Conservation (phyloP, 2,113 vertebrate species). For the Zosterops japonicus region DNA sequence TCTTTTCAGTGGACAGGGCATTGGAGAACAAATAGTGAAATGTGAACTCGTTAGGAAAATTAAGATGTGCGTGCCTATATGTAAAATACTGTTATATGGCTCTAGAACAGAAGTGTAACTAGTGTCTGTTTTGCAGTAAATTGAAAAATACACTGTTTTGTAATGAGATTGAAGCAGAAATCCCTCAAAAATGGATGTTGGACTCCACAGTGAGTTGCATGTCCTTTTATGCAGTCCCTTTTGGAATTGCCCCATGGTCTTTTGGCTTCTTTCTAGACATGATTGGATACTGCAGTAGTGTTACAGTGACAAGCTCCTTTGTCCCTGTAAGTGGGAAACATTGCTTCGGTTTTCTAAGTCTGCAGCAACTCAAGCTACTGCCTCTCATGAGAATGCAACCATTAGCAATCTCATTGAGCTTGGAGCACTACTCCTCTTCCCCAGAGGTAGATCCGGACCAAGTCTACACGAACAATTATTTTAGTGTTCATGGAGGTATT, state of each 20-base stretch:
- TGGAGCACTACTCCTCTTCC: neutral
- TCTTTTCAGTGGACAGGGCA: neutral
- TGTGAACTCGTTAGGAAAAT: neutral
- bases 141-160: neutral
- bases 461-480: neutral
- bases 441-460: neutral
- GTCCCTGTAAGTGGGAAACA: neutral
- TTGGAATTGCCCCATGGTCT: neutral
- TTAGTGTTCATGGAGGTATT: neutral
- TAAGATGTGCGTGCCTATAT: neutral
- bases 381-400: neutral
- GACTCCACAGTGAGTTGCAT: fast-evolving
- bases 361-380: neutral
- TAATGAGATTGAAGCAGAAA: neutral
- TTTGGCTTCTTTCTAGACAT: neutral
- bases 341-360: neutral
- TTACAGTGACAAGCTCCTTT: neutral
- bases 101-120: neutral
- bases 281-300: neutral
- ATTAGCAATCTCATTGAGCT: neutral
- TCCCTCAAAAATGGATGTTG: fast-evolving
- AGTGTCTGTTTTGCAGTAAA: neutral
- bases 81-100: neutral
- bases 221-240: neutral
- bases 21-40: neutral